Percentiles rank a stretch among this genome's conserved stretches.
phyloP scores from a whole-genome alignment of 2,797 vertebrate species.

The Sebastes diaconus region DNA sequence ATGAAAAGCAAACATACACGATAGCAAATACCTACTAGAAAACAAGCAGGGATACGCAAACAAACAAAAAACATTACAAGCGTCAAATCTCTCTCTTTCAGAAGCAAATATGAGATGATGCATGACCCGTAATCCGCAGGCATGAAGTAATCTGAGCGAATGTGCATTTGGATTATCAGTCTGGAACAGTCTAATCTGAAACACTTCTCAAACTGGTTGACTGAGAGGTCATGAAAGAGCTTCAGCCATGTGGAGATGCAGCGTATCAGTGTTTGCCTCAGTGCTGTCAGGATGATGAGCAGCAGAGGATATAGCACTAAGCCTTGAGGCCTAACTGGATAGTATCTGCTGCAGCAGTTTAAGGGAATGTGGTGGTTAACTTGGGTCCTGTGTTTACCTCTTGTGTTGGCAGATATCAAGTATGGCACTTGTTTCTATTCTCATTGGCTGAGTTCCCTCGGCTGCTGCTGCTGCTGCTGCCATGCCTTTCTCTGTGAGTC shows the following conservation, averaged over 20 bases:
- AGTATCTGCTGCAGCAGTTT: not conserved
- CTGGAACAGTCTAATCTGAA: conserved; percentile 65
- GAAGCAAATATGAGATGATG: conserved; percentile 50
- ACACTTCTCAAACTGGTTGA: conserved; percentile 53
- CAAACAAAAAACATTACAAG: conserved; percentile 9
- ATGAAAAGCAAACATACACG: not conserved
- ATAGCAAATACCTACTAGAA: not conserved
- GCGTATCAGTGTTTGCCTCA: not conserved
- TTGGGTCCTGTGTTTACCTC: not conserved
- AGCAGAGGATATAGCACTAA: not conserved
- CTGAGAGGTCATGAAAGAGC: conserved; percentile 33
- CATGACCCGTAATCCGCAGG: conserved; percentile 56
- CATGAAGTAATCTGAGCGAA: conserved; percentile 71
- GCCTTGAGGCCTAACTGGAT: not conserved
- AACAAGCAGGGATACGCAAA: not conserved
- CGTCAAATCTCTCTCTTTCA: conserved; percentile 13
- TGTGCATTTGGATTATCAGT: conserved; percentile 76
- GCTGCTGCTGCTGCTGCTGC: not conserved
- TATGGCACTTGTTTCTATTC: not conserved
- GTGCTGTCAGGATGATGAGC: not conserved
- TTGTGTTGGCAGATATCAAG: not conserved
- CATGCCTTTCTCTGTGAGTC: not conserved
- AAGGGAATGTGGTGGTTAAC: not conserved
- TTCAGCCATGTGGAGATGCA: not conserved
- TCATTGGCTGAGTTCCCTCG: not conserved